These are phyloP conservation scores for Pseudoatta argentina DNA, from an alignment of 1,140 invertebrate species.

Conservation along the genomic window DNA sequence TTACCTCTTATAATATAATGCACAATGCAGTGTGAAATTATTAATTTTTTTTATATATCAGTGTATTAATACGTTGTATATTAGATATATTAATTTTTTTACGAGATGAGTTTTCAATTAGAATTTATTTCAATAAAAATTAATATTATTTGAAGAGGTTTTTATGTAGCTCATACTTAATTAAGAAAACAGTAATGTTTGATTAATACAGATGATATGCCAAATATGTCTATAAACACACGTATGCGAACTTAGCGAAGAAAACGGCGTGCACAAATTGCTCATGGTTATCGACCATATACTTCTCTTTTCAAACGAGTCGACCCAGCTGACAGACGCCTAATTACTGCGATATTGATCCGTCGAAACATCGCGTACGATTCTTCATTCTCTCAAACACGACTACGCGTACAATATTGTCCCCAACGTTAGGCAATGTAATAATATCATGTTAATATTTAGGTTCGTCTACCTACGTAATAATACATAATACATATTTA, in stretches of 20 bases:
- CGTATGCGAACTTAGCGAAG: slow-evolving; percentile 17
- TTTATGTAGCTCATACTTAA: neutral
- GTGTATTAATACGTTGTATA: no score
- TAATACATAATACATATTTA: neutral
- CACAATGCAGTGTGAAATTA: neutral
- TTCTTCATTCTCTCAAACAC: slow-evolving; percentile 63
- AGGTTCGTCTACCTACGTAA: neutral
- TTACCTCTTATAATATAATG: neutral
- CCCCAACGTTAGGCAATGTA: neutral
- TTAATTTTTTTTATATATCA: neutral
- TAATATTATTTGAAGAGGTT: neutral
- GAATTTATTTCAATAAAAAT: neutral
- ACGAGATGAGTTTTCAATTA: neutral
- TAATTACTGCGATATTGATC: slow-evolving; percentile 74
- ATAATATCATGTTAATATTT: slow-evolving; percentile 16
- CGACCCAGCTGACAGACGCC: slow-evolving; percentile 63
- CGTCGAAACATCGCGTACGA: slow-evolving; percentile 48
- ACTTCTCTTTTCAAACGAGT: slow-evolving; percentile 18
- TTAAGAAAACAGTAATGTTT: neutral
- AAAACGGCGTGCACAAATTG: slow-evolving; percentile 48
- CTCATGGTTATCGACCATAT: slow-evolving; percentile 47
- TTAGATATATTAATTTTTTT: slow-evolving; percentile 9
- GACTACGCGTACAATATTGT: slow-evolving; percentile 47
- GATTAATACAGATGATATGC: neutral
- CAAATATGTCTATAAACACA: neutral